Evolutionary conservation across 2,888 invertebrate genomes (phyloP), one percentile per base, ranked within the genome.

Genomic region (Selenia dentaria): DNA sequence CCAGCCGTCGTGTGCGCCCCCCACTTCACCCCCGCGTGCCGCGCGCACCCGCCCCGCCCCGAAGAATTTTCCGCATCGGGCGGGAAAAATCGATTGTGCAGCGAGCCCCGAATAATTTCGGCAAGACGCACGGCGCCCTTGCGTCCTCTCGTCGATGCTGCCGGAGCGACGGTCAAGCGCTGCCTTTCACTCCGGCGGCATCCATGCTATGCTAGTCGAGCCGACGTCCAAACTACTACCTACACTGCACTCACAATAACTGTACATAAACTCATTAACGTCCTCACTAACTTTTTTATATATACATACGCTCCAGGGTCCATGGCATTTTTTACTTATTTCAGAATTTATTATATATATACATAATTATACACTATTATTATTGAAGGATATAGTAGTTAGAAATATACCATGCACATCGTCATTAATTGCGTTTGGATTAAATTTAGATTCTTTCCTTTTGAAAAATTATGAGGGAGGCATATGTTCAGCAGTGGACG

Each of bases 61-160:
- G 86, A 84, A 83, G 77, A 86, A 88, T 90, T 91, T 90, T 89
- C 85, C 91, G 89, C 89, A 88, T 88, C 89, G 89, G 89, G 88
- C 83, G 84, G 89, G 89, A 90, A 90, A 89, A 90, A 91, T 91
- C 91, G 91, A 91, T 91, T 90, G 87, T 89, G 89, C 88, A 87
- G 84, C 87, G 85, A 83, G 87, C 84, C 83, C 88, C 89, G 85
- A 89, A 89, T 88, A 86, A 88, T 87, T 89, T 89, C 80, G 89
- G 88, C 88, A 89, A 89, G 89, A 89, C 89, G 88, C 88, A 88
- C 86, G 89, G 89, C 88, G 87, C 87, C 87, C 86, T 86, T 85
- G 87, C 82, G 76, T 81, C 78, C 78, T 73, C 79, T 54, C 57
- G 67, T 63, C 61, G 62, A 3, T 16, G 16, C 58, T 38, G 42